Evolutionary conservation across 2,888 invertebrate genomes (phyloP).

Genomic region (Melolontha melolontha): DNA sequence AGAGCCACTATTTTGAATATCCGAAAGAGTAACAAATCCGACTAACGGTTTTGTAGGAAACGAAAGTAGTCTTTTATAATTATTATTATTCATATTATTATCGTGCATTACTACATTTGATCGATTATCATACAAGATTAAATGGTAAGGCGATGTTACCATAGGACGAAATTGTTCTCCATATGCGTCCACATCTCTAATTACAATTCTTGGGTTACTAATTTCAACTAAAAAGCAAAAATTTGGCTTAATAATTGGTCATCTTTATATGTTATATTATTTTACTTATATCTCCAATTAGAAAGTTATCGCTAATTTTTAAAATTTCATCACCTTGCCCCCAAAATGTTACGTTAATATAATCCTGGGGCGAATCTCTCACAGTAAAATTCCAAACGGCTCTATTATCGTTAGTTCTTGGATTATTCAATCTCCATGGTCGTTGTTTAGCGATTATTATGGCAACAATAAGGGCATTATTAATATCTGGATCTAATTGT

Average conservation of each 20-base stretch:
- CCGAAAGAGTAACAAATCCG: slow-evolving; percentile 69
- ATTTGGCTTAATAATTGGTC: not conserved
- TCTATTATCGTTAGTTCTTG: slow-evolving; percentile 69
- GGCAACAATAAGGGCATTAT: slow-evolving; percentile 65
- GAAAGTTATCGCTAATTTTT: slow-evolving; percentile 73
- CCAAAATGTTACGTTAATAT: slow-evolving; percentile 84
- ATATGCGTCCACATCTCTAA: slow-evolving; percentile 68
- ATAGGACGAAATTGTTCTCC: slow-evolving; percentile 75
- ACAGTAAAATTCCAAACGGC: slow-evolving; percentile 84
- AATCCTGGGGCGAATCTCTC: slow-evolving; percentile 78
- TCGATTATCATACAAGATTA: slow-evolving; percentile 75
- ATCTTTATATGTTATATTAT: slow-evolving; percentile 3
- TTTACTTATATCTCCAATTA: slow-evolving; percentile 78
- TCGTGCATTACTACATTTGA: slow-evolving; percentile 73
- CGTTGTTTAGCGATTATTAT: slow-evolving; percentile 76
- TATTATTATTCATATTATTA: slow-evolving; percentile 66
- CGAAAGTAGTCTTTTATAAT: slow-evolving; percentile 70
- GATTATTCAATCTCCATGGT: slow-evolving; percentile 68
- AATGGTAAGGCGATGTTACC: slow-evolving; percentile 74
- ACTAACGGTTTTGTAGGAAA: slow-evolving; percentile 76
- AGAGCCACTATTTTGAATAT: slow-evolving; percentile 66
- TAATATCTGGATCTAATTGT: slow-evolving; percentile 56
- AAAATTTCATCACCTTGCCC: slow-evolving; percentile 74
- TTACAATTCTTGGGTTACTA: slow-evolving; percentile 73
- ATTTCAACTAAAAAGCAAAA: slow-evolving; percentile 71